phyloP scores from a whole-genome alignment of 2,113 vertebrate species.

The Zapornia atra region DNA sequence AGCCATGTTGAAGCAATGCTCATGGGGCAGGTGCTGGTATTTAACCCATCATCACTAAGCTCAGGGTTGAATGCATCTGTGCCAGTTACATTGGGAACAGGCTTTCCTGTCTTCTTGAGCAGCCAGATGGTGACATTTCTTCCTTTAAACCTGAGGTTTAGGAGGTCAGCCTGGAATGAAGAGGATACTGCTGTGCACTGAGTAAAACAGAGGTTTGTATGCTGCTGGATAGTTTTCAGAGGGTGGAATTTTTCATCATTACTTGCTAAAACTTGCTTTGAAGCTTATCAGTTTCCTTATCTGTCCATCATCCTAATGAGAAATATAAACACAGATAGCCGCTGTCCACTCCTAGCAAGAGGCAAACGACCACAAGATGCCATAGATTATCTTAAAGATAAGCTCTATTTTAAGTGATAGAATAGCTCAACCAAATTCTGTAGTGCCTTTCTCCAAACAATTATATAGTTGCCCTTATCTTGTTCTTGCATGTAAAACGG shows the following conservation, averaged over 20 bases:
- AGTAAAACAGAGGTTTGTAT: neutral
- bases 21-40: neutral
- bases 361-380: neutral
- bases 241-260: neutral
- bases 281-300: neutral
- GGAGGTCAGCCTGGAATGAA: neutral
- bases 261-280: neutral
- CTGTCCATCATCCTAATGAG: neutral
- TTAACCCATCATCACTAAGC: neutral
- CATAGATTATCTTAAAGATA: neutral
- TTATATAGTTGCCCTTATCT: neutral
- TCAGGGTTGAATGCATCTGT: neutral
- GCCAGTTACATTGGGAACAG: neutral
- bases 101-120: neutral
- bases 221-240: neutral
- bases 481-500: neutral
- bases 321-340: fast-evolving
- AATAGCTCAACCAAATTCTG: neutral
- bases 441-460: neutral
- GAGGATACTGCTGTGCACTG: neutral
- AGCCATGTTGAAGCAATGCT: neutral
- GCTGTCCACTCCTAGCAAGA: neutral
- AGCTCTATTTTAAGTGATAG: neutral
- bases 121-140: neutral
- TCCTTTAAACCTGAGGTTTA: neutral